Percentiles rank a stretch among this genome's conserved stretches.
Conservation (phyloP, 1,140 invertebrate species). For the Orussus abietinus region DNA sequence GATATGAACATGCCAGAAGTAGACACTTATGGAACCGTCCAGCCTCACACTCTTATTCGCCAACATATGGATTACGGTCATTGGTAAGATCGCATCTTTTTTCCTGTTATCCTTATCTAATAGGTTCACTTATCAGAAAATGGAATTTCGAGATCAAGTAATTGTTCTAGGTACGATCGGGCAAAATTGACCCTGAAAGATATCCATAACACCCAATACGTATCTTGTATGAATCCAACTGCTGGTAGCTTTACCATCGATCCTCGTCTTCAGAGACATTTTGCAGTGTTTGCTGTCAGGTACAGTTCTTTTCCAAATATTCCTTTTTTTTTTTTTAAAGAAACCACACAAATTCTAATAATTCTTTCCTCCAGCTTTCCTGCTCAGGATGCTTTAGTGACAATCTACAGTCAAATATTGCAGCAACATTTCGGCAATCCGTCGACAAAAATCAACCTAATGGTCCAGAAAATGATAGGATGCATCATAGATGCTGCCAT, state of each 20-base stretch:
- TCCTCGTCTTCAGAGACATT: conserved; percentile 86
- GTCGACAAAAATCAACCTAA: conserved; percentile 61
- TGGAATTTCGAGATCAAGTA: conserved; percentile 1
- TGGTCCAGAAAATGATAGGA: conserved; percentile 59
- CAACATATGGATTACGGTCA: conserved; percentile 94
- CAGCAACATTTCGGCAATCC: conserved; percentile 71
- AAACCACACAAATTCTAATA: background rate
- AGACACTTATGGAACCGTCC: conserved; percentile 91
- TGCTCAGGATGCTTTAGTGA: conserved; percentile 70
- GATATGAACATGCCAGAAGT: conserved; percentile 98
- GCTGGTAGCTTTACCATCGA: conserved; percentile 94
- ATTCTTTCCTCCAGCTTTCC: conserved; percentile 67
- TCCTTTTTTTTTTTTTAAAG: conserved; percentile 6
- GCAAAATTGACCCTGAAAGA: conserved; percentile 84
- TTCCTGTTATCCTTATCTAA: conserved; percentile 5
- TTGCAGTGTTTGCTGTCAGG: conserved; percentile 87
- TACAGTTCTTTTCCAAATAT: conserved; percentile 31
- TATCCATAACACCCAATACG: conserved; percentile 90
- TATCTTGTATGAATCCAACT: conserved; percentile 95
- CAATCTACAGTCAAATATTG: conserved; percentile 82
- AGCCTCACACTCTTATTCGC: conserved; percentile 89
- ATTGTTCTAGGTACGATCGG: conserved; percentile 67
- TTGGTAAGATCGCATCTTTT: conserved; percentile 59
- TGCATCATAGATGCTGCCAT: conserved; percentile 70
- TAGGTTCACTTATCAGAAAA: conserved; percentile 1